Evolutionary conservation across 2,888 invertebrate genomes (phyloP), one percentile per base, ranked within the genome.

Genomic region (Operophtera brumata): DNA sequence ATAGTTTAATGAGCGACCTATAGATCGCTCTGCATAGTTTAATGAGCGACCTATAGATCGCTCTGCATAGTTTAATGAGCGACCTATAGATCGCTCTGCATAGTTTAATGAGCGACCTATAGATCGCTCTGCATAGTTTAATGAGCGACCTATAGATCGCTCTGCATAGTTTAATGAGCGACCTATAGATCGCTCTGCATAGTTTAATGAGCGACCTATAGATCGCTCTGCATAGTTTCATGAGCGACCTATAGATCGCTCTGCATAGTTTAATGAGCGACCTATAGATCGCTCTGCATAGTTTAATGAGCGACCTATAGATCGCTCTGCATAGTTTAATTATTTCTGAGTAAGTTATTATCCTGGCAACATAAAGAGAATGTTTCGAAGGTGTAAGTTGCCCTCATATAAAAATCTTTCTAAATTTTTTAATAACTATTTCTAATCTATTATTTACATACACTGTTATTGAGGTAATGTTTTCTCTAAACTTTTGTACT

Each of bases 391-490:
- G 78, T 81, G 80, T 80, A 82, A 77, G 80, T 70, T 66, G 72
- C 78, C 80, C 74, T 66, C 76, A 65, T 80, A 75, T 76, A 80
- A 78, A 85, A 84, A 76, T 75, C 63, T 67, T 62, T 74, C 72
- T 74, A 76, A 77, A 78, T 74, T 51, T 59, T 72, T 73, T 71
- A 73, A 70, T 71, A 70, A 70, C 77, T 76, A 80, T 76, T 70
- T 71, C 62, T 26, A 9, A 49, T 46, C 49, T 52, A 56, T 67
- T 86, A 85, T 85, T 76, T 85, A 88, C 82, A 87, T 87, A 87
- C 86, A 79, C 84, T 86, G 87, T 85, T 71, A 67, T 63, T 89
- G 89, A 89, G 88, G 89, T 88, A 89, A 78, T 54, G 52, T 48
- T 61, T 57, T 56, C 41, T 52, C 54, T 58, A 64, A 62, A 61